Conservation (phyloP, 2,888 invertebrate species). For the Cepaea hortensis region DNA sequence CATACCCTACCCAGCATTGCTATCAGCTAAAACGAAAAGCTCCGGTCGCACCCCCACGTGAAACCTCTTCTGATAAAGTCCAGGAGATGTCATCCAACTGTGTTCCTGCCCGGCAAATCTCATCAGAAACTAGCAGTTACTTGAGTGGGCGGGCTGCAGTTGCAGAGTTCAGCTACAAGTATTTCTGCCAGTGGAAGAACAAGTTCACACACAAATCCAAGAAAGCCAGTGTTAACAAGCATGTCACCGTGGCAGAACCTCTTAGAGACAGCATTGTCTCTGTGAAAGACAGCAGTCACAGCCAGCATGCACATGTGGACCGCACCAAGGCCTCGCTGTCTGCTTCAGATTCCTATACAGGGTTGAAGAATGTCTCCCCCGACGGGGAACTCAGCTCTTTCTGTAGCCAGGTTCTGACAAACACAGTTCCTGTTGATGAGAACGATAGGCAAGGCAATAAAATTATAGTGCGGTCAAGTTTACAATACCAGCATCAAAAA, state of each 20-base stretch:
- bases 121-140: not conserved
- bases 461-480: not conserved
- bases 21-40: conserved; percentile 19
- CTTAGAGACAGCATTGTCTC: too few relatives aligned
- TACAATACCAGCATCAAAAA: not conserved
- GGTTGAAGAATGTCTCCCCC: not conserved
- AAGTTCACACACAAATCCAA: not conserved
- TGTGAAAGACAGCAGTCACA: not conserved
- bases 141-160: not conserved
- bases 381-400: not conserved
- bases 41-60: conserved; percentile 21
- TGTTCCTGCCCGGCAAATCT: not conserved
- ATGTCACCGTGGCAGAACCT: not conserved
- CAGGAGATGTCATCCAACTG: not conserved
- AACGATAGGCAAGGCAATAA: not conserved
- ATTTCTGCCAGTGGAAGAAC: conserved; percentile 25
- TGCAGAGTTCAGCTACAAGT: not conserved
- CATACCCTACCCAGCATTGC: not conserved
- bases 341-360: not conserved
- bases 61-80: not conserved
- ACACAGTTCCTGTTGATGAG: not conserved
- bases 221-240: not conserved
- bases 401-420: not conserved
- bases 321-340: not conserved
- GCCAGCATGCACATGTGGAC: not conserved